These are phyloP conservation scores for Marasmarcha lunaedactyla DNA, from an alignment of 2,888 invertebrate species.

Conservation along the genomic window DNA sequence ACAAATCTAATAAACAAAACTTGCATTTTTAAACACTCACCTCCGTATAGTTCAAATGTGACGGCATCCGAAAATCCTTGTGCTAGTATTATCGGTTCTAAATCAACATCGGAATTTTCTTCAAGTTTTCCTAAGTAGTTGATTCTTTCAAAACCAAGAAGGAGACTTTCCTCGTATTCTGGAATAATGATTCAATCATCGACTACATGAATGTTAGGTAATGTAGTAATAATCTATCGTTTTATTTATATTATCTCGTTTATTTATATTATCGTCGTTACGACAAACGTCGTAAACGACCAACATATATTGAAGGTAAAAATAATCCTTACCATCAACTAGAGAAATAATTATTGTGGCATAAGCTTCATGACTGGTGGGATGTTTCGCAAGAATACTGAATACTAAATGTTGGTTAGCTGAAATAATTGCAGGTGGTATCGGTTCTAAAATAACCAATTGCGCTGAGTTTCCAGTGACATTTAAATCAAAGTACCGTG, in stretches of 20 bases:
- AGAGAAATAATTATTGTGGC: conserved; percentile 21
- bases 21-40: conserved; percentile 11
- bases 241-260: no score
- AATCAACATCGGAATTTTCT: conserved; percentile 10
- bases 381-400: conserved; percentile 17
- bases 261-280: no score
- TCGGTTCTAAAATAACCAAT: conserved; percentile 11
- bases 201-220: no score
- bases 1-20: no score
- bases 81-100: conserved; percentile 21
- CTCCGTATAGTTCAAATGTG: conserved; percentile 16
- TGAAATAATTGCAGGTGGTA: conserved; percentile 19
- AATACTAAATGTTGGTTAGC: conserved; percentile 23
- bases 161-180: conserved; percentile 11
- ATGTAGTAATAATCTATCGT: no score
- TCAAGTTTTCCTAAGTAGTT: conserved; percentile 23
- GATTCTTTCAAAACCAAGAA: conserved; percentile 22
- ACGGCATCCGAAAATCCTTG: conserved; percentile 18
- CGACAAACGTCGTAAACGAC: no score
- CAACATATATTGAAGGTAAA: no score
- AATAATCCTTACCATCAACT: conserved; percentile 18
- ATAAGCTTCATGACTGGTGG: conserved; percentile 13
- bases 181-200: conserved; percentile 9
- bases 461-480: conserved; percentile 12
- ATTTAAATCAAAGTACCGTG: conserved; percentile 21